phyloP scores from a whole-genome alignment of 2,113 vertebrate species.

The Cariama cristata region DNA sequence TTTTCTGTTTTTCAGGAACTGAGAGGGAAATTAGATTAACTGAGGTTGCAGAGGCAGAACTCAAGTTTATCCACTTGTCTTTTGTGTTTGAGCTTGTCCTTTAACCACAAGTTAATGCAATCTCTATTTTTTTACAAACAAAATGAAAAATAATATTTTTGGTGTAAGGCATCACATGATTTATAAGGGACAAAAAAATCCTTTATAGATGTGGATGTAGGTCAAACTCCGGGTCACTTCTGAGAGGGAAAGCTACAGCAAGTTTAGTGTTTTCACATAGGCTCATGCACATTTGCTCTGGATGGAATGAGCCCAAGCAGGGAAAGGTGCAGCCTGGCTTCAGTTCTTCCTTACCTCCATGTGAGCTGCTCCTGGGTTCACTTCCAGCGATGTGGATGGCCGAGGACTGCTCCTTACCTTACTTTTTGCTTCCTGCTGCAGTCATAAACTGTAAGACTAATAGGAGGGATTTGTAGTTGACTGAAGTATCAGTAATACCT shows the following conservation, averaged over 20 bases:
- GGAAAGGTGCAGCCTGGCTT: neutral
- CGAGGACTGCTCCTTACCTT: neutral
- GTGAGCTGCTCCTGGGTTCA: neutral
- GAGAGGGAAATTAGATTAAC: conserved; percentile 35
- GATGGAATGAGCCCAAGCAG: neutral
- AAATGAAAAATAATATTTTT: neutral
- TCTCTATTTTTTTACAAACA: neutral
- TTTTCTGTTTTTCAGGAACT: neutral
- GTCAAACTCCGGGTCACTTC: neutral
- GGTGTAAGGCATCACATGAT: neutral
- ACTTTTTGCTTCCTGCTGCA: neutral
- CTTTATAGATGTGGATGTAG: neutral
- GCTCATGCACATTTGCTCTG: fast-evolving
- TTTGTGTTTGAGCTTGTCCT: neutral
- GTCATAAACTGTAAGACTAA: neutral
- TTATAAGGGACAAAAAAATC: neutral
- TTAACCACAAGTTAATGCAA: neutral
- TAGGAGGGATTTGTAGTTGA: neutral
- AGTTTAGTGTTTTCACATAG: neutral
- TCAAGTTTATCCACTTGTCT: neutral
- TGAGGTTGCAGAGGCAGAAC: neutral
- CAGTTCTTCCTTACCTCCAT: neutral
- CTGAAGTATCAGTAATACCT: neutral
- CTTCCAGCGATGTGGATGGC: neutral
- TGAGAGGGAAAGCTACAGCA: neutral